phyloP scores from a whole-genome alignment of 1,140 invertebrate genomes.

The Drosophila pseudoananassae region DNA sequence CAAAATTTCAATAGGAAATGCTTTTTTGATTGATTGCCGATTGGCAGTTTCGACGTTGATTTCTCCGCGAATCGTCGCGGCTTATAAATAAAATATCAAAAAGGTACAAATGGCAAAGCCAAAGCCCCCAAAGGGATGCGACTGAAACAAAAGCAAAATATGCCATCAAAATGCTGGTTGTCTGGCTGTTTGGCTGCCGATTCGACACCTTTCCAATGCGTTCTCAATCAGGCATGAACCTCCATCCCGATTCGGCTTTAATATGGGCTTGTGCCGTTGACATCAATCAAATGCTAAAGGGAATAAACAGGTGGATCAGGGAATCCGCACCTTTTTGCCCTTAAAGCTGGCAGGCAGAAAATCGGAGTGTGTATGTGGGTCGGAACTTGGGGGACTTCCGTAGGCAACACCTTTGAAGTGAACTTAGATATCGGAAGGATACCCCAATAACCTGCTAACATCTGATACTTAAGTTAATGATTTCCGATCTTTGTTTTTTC shows the following conservation, averaged over 20 bases:
- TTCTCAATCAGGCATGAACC: constrained; percentile 72
- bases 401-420: constrained; percentile 16
- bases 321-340: constrained; percentile 21
- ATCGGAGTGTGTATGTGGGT: constrained; percentile 24
- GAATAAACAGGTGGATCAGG: constrained; percentile 33
- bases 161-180: constrained; percentile 60
- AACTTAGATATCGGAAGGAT: constrained; percentile 25
- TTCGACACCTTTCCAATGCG: constrained; percentile 69
- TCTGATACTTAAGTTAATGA: constrained; percentile 27
- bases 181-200: constrained; percentile 57
- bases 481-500: background rate
- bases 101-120: constrained; percentile 17
- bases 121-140: constrained; percentile 36
- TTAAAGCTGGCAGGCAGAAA: constrained; percentile 49
- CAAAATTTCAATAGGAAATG: constrained; percentile 50
- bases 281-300: constrained; percentile 67
- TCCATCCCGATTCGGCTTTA: constrained; percentile 20
- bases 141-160: constrained; percentile 54
- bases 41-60: constrained; percentile 69
- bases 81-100: constrained; percentile 75
- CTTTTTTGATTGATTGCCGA: constrained; percentile 73
- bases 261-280: constrained; percentile 31
- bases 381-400: constrained; percentile 21
- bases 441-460: constrained; percentile 1
- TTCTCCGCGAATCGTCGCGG: constrained; percentile 51